Conservation (phyloP, 2,113 vertebrate genomes). For the Pipra filicauda region DNA sequence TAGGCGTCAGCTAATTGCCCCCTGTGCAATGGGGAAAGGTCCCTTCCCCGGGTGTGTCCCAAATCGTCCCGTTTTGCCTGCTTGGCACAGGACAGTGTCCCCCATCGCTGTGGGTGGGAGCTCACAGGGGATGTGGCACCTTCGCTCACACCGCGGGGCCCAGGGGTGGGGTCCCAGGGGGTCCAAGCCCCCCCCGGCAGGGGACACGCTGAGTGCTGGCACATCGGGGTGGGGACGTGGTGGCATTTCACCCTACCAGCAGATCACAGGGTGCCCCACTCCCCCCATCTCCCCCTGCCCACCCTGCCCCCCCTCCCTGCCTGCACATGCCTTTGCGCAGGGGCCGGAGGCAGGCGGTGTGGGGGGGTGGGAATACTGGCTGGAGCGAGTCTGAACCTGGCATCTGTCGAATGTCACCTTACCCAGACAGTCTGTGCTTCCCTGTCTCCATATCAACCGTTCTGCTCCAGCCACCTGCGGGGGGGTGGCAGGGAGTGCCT, state of each 20-base stretch:
- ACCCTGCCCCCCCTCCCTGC: background rate
- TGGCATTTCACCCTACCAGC: background rate
- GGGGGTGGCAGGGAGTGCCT: conserved; percentile 16
- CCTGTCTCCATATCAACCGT: conserved; percentile 67
- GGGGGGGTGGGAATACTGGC: background rate
- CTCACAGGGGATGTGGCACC: background rate
- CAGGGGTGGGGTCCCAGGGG: background rate
- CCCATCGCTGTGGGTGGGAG: background rate
- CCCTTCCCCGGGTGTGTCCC: background rate
- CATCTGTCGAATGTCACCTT: conserved; percentile 67
- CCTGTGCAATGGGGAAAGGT: background rate
- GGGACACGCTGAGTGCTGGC: background rate
- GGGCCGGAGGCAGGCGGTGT: background rate
- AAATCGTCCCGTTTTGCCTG: background rate
- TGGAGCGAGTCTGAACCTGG: conserved; percentile 45
- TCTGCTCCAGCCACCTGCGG: conserved; percentile 64
- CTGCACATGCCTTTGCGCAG: background rate
- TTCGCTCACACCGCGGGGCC: rapidly evolving
- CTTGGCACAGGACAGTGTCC: background rate
- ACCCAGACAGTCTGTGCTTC: conserved; percentile 54
- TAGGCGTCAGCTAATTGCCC: background rate
- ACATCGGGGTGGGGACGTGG: background rate
- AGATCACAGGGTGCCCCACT: background rate
- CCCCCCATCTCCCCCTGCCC: background rate
- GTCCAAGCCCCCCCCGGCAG: background rate